These are phyloP conservation scores for Nilaparvata lugens DNA, from an alignment of 1,140 invertebrate genomes.

Conservation along the genomic window DNA sequence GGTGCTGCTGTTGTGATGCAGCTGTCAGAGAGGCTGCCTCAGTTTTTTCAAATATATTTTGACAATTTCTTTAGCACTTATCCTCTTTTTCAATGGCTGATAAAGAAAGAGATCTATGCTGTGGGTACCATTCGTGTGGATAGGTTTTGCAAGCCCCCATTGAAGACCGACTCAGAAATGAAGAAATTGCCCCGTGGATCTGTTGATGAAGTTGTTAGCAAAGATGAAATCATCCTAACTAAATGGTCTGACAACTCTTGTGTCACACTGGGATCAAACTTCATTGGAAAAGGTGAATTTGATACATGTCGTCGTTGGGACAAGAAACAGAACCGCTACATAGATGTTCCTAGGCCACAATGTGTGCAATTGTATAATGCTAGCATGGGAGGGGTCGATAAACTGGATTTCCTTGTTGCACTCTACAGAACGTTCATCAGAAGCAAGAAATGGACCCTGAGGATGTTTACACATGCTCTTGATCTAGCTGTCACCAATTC, in stretches of 20 bases:
- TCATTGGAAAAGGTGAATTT: constrained; percentile 10
- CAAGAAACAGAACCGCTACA: constrained; percentile 30
- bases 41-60: constrained; percentile 12
- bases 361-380: constrained; percentile 34
- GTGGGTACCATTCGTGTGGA: constrained; percentile 10
- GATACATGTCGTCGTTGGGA: constrained; percentile 25
- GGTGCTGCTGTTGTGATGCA: constrained; percentile 3
- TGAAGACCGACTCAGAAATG: neutral
- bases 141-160: constrained; percentile 11
- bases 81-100: constrained; percentile 2
- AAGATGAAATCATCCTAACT: neutral
- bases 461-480: constrained; percentile 14
- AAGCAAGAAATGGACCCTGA: constrained; percentile 18
- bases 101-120: constrained; percentile 11
- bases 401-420: constrained; percentile 23
- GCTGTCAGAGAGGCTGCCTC: constrained; percentile 6
- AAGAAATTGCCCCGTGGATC: too few relatives aligned
- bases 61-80: constrained; percentile 13
- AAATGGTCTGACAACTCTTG: constrained; percentile 19
- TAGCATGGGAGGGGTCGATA: constrained; percentile 37
- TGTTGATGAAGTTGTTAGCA: too few relatives aligned
- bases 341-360: constrained; percentile 17
- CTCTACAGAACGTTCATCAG: constrained; percentile 17
- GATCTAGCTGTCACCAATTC: constrained; percentile 15
- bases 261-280: constrained; percentile 17